Evolutionary conservation across 2,113 vertebrate species (phyloP).

Genomic region (Rynchops niger): DNA sequence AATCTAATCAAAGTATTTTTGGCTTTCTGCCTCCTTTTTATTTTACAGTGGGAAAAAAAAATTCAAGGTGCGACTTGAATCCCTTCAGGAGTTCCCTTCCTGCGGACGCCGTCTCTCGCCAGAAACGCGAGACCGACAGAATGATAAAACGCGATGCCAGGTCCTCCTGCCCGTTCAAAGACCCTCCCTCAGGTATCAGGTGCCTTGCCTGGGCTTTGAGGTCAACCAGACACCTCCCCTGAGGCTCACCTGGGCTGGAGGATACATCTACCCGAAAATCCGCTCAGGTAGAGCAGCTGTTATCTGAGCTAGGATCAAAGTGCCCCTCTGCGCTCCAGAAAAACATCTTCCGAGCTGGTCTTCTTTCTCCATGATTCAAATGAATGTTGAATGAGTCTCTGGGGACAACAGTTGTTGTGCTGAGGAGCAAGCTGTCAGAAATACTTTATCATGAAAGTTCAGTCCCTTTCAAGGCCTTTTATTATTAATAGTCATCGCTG

Average conservation of each 20-base stretch:
- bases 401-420: slow-evolving; percentile 81
- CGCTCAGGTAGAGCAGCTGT: slow-evolving; percentile 81
- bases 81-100: slow-evolving; percentile 72
- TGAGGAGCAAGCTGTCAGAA: slow-evolving; percentile 75
- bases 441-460: slow-evolving; percentile 62
- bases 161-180: slow-evolving; percentile 81
- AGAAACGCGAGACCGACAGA: slow-evolving; percentile 77
- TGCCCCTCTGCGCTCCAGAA: slow-evolving; percentile 79
- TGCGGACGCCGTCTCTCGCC: slow-evolving; percentile 63
- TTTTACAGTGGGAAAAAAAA: slow-evolving; percentile 69
- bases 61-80: slow-evolving; percentile 72
- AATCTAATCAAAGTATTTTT: slow-evolving; percentile 74
- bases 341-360: slow-evolving; percentile 78
- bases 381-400: slow-evolving; percentile 81
- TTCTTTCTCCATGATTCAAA: slow-evolving; percentile 79
- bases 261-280: slow-evolving; percentile 77
- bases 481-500: slow-evolving; percentile 60
- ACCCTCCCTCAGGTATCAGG: slow-evolving; percentile 88
- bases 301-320: slow-evolving; percentile 94
- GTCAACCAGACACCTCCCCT: slow-evolving; percentile 90
- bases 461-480: slow-evolving; percentile 61
- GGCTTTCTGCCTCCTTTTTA: slow-evolving; percentile 75
- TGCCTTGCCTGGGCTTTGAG: slow-evolving; percentile 86
- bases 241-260: slow-evolving; percentile 81
- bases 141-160: slow-evolving; percentile 80